Evolutionary conservation across 2,888 invertebrate genomes (phyloP).

Genomic region (Andrena fulva): DNA sequence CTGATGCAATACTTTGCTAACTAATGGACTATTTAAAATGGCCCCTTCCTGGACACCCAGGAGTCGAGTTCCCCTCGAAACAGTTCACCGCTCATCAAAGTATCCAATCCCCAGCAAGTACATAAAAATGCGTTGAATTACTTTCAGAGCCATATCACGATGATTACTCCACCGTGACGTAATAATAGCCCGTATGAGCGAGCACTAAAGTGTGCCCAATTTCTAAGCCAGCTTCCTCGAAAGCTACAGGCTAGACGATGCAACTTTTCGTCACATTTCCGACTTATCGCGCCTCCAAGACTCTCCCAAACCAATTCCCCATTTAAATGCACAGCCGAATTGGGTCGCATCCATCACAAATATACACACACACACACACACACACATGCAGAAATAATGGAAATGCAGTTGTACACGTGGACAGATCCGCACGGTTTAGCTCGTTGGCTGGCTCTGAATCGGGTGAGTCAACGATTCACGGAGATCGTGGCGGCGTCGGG

Average conservation of each 20-base stretch:
- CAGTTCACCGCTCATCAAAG: neutral
- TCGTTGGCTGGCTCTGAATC: slow-evolving; percentile 71
- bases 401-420: neutral
- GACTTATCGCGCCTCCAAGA: neutral
- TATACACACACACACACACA: neutral
- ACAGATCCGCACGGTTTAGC: slow-evolving; percentile 59
- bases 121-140: too few species aligned
- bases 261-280: neutral
- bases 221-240: neutral
- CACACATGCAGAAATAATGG: neutral
- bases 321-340: neutral
- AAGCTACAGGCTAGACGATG: neutral
- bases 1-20: neutral
- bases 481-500: neutral
- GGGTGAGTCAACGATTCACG: slow-evolving; percentile 10
- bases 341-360: neutral
- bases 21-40: neutral
- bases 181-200: too few species aligned
- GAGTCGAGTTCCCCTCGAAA: neutral
- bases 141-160: too few species aligned
- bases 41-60: neutral
- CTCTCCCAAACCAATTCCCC: too few species aligned
- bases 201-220: too few species aligned
- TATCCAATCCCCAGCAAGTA: neutral
- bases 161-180: too few species aligned